Base-by-base conservation (phyloP, 2,888 invertebrate genomes). In the Drosophila quinaria region DNA sequence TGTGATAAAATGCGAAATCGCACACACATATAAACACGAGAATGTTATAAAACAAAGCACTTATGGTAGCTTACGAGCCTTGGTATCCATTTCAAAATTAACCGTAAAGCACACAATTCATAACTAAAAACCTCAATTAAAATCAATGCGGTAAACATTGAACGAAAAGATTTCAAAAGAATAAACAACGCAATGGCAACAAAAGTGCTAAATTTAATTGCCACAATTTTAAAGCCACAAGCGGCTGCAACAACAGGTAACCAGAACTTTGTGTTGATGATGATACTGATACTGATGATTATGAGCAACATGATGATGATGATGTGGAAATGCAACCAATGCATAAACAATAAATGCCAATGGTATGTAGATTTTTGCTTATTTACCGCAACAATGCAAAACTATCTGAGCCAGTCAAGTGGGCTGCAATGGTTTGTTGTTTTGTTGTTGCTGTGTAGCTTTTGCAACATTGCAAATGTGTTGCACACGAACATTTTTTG, bases 301-400 rank as follows among this genome's bases (percentile, higher is more conserved):
- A 64, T 74, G 61, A 51, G 61, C 41, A n/a, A 37, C 41, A 35
- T 44, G 25, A 56, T 22, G 22, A 22, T 63, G 52, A 55, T 70
- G 63, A 65, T 74, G 66, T 58, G 78, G 62, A 47, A 67, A 55
- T 63, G 74, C 78, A 78, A 68, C 74, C 83, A 70, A 85, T 83
- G 86, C 85, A 82, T 82, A 82, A 82, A 86, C 83, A 88, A 83
- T 88, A 83, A 86, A 88, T 82, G 70, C 86, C 88, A 87, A 87
- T 82, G 83, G 73, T 75, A 81, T 85, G 88, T 85, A 87, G 65
- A 87, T 82, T 85, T 76, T 82, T 78, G 82, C 87, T 89, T 88
- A 83, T 88, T 86, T 88, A 88, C 87, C 87, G 71, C 89, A 83
- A 83, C 82, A 83, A 83, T 88, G 83, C 77, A 67, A 83, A 83